Evolutionary conservation across 2,113 vertebrate species (phyloP).

Genomic region (Lophius piscatorius): DNA sequence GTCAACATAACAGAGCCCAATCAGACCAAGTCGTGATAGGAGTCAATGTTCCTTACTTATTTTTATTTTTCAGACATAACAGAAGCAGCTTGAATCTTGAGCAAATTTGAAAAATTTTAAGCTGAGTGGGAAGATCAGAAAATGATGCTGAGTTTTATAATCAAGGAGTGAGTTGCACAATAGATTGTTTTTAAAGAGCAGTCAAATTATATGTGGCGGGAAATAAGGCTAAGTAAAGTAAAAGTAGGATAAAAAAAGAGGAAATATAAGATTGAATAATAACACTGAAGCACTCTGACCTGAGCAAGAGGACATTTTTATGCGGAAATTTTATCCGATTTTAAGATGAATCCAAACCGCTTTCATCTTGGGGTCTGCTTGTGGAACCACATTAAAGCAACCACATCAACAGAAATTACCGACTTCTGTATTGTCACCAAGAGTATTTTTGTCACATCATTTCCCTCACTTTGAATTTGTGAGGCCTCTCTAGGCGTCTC

Average conservation of each 20-base stretch:
- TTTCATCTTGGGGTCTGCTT: slow-evolving; percentile 49
- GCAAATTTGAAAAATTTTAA: too few species aligned
- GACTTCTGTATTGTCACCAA: slow-evolving; percentile 42
- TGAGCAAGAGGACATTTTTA: slow-evolving; percentile 22
- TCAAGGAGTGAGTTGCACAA: too few species aligned
- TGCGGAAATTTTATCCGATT: slow-evolving; percentile 22
- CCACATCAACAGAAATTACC: slow-evolving; percentile 39
- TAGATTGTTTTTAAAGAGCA: too few species aligned
- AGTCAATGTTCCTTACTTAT: background rate
- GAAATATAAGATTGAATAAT: slow-evolving; percentile 3
- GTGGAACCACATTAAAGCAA: slow-evolving; percentile 62
- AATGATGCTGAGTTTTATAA: too few species aligned
- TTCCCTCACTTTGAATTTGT: slow-evolving; percentile 55
- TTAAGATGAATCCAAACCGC: slow-evolving; percentile 16
- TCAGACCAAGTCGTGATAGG: background rate
- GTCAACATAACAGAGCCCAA: slow-evolving; percentile 11
- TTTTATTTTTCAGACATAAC: background rate
- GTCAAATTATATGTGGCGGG: too few species aligned
- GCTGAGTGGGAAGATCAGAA: too few species aligned
- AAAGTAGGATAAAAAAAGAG: background rate
- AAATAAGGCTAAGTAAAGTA: too few species aligned
- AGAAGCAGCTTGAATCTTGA: background rate
- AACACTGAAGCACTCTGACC: slow-evolving; percentile 2
- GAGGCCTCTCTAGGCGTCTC: slow-evolving; percentile 29
- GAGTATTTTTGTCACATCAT: slow-evolving; percentile 46